Evolutionary conservation across 2,113 vertebrate genomes (phyloP).

Genomic region (Hippocampus mohnikei): DNA sequence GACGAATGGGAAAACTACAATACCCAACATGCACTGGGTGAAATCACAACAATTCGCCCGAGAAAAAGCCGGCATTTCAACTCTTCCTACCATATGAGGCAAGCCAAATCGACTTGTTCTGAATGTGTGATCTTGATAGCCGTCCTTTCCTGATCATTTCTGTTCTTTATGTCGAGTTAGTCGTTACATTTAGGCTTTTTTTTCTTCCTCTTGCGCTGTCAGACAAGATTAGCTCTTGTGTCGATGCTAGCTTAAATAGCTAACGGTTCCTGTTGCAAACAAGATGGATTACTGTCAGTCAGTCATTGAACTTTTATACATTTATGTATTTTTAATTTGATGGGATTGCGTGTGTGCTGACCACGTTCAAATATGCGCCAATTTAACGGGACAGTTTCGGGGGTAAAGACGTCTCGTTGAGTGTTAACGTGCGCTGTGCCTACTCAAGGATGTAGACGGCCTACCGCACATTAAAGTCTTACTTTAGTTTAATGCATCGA

Average conservation of each 20-base stretch:
- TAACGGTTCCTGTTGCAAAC: conserved; percentile 1
- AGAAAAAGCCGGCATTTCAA: conserved; percentile 47
- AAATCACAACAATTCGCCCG: conserved; percentile 35
- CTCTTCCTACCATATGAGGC: conserved; percentile 60
- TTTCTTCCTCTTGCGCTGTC: neutral
- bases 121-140: accelerated
- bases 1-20: conserved; percentile 36
- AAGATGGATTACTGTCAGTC: neutral
- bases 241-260: conserved; percentile 32
- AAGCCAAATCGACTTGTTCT: conserved; percentile 8
- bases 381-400: neutral
- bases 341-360: neutral
- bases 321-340: neutral
- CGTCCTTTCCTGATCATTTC: accelerated
- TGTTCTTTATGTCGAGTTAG: neutral
- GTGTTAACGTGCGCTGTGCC: neutral
- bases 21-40: conserved; percentile 53
- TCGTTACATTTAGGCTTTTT: neutral
- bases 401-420: neutral
- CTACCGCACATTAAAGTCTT: neutral
- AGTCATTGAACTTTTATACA: no score
- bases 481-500: neutral
- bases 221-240: conserved; percentile 27
- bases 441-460: neutral
- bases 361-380: neutral